Conservation (phyloP, 2,797 vertebrate species). For the Anabacerthia variegaticeps region DNA sequence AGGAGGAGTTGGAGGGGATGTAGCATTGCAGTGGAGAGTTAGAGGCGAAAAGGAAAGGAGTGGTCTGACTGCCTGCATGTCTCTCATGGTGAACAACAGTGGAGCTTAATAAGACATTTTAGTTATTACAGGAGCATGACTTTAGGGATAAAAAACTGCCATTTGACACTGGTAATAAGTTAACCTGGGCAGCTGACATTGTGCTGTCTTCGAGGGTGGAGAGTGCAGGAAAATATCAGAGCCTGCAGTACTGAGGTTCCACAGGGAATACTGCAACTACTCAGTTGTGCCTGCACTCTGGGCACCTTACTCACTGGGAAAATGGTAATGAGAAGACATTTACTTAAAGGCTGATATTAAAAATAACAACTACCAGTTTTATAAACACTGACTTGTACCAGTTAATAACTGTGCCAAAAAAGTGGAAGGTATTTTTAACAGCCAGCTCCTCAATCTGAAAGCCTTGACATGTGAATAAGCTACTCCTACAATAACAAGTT, state of each 20-base stretch:
- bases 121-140: neutral
- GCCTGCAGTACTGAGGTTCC: neutral
- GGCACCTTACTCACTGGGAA: neutral
- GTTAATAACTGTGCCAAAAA: constrained; percentile 24
- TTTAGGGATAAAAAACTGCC: neutral
- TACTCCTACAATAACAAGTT: constrained; percentile 21
- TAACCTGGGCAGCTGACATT: neutral
- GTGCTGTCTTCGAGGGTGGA: neutral
- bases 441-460: constrained; percentile 23
- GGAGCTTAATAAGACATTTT: neutral
- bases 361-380: constrained; percentile 19
- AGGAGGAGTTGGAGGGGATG: neutral
- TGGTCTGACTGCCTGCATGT: rapidly evolving
- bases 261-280: neutral
- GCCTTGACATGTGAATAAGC: constrained; percentile 13
- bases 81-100: rapidly evolving
- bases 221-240: neutral
- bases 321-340: neutral
- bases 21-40: neutral
- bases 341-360: constrained; percentile 43
- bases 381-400: neutral
- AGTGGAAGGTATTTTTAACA: constrained; percentile 36
- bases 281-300: neutral
- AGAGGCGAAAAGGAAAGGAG: neutral
- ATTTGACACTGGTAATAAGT: neutral